Percentiles rank a stretch among this genome's conserved stretches.
Conservation (phyloP, 2,797 vertebrate species). For the Bryconaethiops microstoma region DNA sequence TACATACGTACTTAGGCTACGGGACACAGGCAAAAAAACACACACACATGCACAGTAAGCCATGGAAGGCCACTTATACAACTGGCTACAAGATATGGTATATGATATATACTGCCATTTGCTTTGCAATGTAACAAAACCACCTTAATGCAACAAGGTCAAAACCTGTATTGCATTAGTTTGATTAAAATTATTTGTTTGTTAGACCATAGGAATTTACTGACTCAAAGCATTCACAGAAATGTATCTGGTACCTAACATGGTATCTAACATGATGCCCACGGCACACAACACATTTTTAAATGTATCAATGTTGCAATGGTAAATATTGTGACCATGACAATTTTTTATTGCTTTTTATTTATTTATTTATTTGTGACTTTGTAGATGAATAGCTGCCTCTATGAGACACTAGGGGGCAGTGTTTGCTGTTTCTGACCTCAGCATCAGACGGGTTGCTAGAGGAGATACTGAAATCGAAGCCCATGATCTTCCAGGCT, state of each 20-base stretch:
- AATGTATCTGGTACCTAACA: not conserved
- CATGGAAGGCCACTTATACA: not conserved
- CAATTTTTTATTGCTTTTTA: not conserved
- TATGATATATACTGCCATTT: not conserved
- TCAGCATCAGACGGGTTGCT: conserved; percentile 91
- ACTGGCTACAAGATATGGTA: no score
- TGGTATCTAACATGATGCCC: not conserved
- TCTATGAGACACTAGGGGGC: not conserved
- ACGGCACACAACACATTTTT: not conserved
- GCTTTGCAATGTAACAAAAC: not conserved
- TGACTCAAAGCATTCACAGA: not conserved
- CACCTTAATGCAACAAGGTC: not conserved
- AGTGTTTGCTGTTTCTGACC: conserved; percentile 69
- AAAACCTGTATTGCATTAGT: not conserved
- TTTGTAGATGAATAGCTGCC: not conserved
- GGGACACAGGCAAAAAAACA: conserved; percentile 25
- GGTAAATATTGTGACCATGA: not conserved
- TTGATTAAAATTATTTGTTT: not conserved
- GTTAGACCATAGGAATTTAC: not conserved
- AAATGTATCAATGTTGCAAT: no score
- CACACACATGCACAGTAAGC: conserved; percentile 5
- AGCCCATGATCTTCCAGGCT: conserved; percentile 99
- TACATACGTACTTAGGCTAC: conserved; percentile 92
- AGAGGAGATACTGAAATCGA: conserved; percentile 95
- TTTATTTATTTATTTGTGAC: not conserved